These are phyloP conservation scores for Trichogramma evanescens DNA, from an alignment of 2,888 invertebrate species.

Conservation along the genomic window DNA sequence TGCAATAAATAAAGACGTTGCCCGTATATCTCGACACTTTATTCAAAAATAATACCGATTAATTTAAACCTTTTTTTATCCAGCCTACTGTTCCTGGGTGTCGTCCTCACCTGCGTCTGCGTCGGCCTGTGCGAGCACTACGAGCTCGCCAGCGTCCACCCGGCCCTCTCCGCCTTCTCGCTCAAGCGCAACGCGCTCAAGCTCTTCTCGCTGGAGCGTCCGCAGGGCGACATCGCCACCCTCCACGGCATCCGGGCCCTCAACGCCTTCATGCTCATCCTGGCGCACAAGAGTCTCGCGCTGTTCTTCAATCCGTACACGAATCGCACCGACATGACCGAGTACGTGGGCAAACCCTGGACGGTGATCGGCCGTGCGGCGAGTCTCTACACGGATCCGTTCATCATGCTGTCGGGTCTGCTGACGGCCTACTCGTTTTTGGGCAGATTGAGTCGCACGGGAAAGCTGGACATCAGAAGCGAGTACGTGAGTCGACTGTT, in stretches of 20 bases:
- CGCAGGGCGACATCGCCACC: slow-evolving; percentile 55
- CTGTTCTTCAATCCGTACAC: slow-evolving; percentile 60
- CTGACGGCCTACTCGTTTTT: slow-evolving; percentile 59
- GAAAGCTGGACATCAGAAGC: slow-evolving; percentile 52
- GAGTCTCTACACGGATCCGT: slow-evolving; percentile 65
- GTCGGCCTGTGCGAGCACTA: slow-evolving; percentile 44
- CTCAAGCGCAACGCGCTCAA: slow-evolving; percentile 54
- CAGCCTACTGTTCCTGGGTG: slow-evolving; percentile 49
- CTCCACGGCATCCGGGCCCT: slow-evolving; percentile 62
- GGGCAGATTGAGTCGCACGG: slow-evolving; percentile 52
- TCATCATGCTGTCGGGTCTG: slow-evolving; percentile 63
- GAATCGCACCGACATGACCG: slow-evolving; percentile 61
- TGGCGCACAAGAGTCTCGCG: slow-evolving; percentile 68
- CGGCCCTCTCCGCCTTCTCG: slow-evolving; percentile 54
- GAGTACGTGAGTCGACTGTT: slow-evolving; percentile 60
- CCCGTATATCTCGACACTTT: no score
- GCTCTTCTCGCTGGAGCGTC: slow-evolving; percentile 50
- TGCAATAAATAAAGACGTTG: background rate
- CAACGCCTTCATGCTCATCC: slow-evolving; percentile 58
- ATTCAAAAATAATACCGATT: no score
- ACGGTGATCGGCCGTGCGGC: slow-evolving; percentile 63
- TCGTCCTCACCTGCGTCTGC: slow-evolving; percentile 44
- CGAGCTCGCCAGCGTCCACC: slow-evolving; percentile 31
- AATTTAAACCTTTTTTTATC: background rate
- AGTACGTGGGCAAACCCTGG: slow-evolving; percentile 60